Conservation (phyloP, 2,888 invertebrate species). For the Leucophora obtusa region DNA sequence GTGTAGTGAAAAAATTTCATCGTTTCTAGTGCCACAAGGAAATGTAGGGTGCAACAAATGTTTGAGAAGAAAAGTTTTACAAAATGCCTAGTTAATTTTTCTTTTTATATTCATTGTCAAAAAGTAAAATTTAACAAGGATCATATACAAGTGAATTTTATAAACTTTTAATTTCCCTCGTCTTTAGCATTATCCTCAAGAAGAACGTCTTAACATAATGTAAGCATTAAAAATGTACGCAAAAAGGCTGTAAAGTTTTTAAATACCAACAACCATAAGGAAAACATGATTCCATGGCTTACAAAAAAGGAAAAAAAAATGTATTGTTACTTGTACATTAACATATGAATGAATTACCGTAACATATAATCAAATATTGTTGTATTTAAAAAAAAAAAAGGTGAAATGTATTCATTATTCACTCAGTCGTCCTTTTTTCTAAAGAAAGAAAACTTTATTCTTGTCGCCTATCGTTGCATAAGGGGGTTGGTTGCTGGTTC, state of each 20-base stretch:
- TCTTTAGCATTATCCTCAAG: conserved; percentile 27
- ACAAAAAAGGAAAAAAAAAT: background rate
- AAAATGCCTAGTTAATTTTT: background rate
- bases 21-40: no score
- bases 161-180: conserved; percentile 43
- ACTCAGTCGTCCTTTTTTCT: background rate
- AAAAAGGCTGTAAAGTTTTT: conserved; percentile 9
- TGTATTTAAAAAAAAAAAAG: conserved; percentile 26
- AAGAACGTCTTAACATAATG: conserved; percentile 33
- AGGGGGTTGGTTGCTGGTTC: conserved; percentile 14
- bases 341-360: conserved; percentile 58
- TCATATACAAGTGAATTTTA: conserved; percentile 49
- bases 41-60: no score
- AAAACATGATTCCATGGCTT: conserved; percentile 48
- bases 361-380: conserved; percentile 51
- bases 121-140: conserved; percentile 45
- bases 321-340: conserved; percentile 50
- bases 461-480: background rate
- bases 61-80: no score
- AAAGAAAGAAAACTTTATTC: conserved; percentile 1
- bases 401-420: conserved; percentile 49
- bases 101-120: conserved; percentile 9
- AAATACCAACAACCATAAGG: conserved; percentile 49
- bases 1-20: no score
- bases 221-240: background rate